Percentiles rank a stretch among this genome's conserved stretches.
These are phyloP conservation scores for Oreochromis spilurus DNA, from an alignment of 2,113 vertebrate genomes.

Conservation along the genomic window DNA sequence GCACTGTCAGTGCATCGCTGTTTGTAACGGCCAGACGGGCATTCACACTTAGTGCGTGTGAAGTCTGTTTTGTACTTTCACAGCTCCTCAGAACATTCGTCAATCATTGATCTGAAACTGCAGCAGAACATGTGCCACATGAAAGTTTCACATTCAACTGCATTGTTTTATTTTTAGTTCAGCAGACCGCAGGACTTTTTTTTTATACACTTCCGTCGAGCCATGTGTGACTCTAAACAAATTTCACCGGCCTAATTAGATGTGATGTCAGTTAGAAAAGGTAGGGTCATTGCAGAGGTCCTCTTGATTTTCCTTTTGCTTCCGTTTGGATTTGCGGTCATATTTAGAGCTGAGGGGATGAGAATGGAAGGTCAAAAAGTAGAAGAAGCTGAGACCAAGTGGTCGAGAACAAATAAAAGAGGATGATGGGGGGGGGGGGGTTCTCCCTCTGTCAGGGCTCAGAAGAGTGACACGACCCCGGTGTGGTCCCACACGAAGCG, in stretches of 20 bases:
- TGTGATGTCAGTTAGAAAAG: background rate
- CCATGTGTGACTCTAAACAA: background rate
- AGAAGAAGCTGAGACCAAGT: background rate
- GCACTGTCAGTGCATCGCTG: background rate
- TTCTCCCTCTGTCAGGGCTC: constrained; percentile 18
- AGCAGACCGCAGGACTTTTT: background rate
- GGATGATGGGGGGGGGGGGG: background rate
- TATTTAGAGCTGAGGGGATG: background rate
- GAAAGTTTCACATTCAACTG: background rate
- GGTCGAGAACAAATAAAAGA: background rate
- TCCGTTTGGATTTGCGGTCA: background rate
- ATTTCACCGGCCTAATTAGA: background rate
- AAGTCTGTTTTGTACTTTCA: background rate
- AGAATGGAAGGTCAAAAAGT: background rate
- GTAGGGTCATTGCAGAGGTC: background rate
- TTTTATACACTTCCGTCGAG: background rate
- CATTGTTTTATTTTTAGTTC: background rate
- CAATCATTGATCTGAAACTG: background rate
- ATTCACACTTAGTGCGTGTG: background rate
- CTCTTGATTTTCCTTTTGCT: background rate
- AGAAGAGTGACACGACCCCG: constrained; percentile 35
- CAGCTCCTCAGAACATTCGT: background rate
- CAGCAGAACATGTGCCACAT: background rate
- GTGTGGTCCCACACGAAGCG: constrained; percentile 45
- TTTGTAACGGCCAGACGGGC: background rate